Evolutionary conservation across 2,888 invertebrate genomes (phyloP).

Genomic region (Drosophila lutescens): DNA sequence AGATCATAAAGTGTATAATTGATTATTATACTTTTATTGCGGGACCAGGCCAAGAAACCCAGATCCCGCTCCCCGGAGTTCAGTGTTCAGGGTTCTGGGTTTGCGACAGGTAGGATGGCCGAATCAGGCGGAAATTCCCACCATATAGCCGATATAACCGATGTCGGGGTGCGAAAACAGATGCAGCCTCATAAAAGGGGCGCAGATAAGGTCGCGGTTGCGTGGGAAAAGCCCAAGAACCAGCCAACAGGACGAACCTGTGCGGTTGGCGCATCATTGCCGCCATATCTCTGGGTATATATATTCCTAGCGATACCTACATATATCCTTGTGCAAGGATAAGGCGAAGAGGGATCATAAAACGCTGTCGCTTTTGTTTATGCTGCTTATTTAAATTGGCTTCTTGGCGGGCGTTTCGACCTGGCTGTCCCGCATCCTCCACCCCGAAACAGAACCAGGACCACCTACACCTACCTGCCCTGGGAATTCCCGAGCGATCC

Average conservation of each 20-base stretch:
- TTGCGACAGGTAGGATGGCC: constrained; percentile 23
- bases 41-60: background rate
- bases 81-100: background rate
- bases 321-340: constrained; percentile 12
- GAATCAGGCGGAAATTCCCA: constrained; percentile 65
- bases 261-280: constrained; percentile 49
- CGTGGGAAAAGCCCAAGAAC: constrained; percentile 70
- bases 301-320: background rate
- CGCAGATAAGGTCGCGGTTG: constrained; percentile 46
- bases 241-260: constrained; percentile 38
- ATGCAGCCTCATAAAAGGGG: constrained; percentile 67
- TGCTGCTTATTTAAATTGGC: constrained; percentile 81
- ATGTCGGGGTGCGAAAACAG: constrained; percentile 9
- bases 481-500: constrained; percentile 63
- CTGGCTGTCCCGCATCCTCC: background rate
- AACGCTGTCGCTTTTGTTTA: constrained; percentile 69
- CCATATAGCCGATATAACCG: constrained; percentile 15
- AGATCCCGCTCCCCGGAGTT: too few relatives aligned
- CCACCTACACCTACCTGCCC: constrained; percentile 18
- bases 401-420: constrained; percentile 74
- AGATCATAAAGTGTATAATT: background rate
- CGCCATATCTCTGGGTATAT: background rate
- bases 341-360: constrained; percentile 48
- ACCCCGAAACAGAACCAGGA: background rate
- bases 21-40: constrained; percentile 3